Base-by-base conservation (phyloP, 2,888 invertebrate species). In the Trichopria drosophilae region DNA sequence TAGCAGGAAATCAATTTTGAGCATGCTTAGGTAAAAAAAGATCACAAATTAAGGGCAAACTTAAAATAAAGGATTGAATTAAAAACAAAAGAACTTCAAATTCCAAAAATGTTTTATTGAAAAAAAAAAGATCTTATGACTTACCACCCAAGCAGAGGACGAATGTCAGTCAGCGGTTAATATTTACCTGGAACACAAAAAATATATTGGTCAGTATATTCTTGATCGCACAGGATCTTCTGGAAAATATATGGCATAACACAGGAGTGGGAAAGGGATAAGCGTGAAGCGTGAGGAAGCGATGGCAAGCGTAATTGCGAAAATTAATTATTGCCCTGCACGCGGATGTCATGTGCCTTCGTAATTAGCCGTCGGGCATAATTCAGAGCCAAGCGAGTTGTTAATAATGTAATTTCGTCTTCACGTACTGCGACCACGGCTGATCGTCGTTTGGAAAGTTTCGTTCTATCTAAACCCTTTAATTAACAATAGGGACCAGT, bases 271-370 rank as follows among this genome's bases (percentile, higher is more conserved):
- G 51, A 51, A 37, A 34, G 32, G 35, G 18, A 26, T 22, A 24
- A 42, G 43, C 16, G 51, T 36, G 52, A 47, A 57, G 48, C 51
- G 61, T 56, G 61, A 56, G 52, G 50, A 46, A 50, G 52, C 57
- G 58, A 64, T 62, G 57, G 62, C 60, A 60, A 60, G 59, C 60
- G 62, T 69, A 69, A 72, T 72, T 68, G 68, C 61, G 68, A 67
- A 69, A 72, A 74, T 73, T 71, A 74, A 74, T 74, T 72, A 72
- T 72, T 67, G 64, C 66, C 70, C 61, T 64, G 67, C 71, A 71
- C 70, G 41, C 19, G 42, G 70, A 71, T 69, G 69, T 70, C 70
- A 71, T 67, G 66, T 64, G 66, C 66, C 68, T 66, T 66, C 61
- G 66, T 73, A 70, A 74, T 73, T 73, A 71, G 64, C 66, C 64